Evolutionary conservation across 2,888 invertebrate genomes (phyloP), one percentile per base, ranked within the genome.

Genomic region (Vandiemenella viatica): DNA sequence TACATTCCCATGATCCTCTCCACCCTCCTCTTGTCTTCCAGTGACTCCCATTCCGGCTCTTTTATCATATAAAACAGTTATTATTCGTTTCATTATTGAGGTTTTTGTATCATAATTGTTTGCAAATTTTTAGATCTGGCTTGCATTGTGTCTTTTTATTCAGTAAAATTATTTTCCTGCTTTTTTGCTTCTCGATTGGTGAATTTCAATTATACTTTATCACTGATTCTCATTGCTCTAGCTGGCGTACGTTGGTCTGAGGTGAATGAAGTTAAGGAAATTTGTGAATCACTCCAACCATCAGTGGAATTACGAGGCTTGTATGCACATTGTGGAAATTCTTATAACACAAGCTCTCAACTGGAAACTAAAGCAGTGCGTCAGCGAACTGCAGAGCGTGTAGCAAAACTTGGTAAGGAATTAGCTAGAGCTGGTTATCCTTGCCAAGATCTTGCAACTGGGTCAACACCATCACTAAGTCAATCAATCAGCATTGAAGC

Each of bases 391-490:
- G 40, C 62, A 4, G 53, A 56, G 15, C 40, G 43, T 10, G 10
- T 52, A 20, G 3, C 23, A 7, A 13, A 10, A 6, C 15, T 52
- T 21, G 22, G 21, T 48, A 53, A 13, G 48, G 62, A 61, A 46
- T 49, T 64, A 45, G 48, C 49, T 32, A 48, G 53, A 6, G 55
- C 47, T 19, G 61, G 60, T 13, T 52, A 64, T 19, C 50, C 54
- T 4, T 59, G 59, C 45, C 49, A 46, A 16, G 52, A 40, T 1
- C 54, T 62, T 19, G 62, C 62, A 4, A 57, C 60, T 18, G 66
- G 66, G 3, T 63, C 65, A 6, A 66, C 66, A 0, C 65, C 66
- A 16, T 58, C 63, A 7, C 63, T 62, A 50, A 60, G 60, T 46
- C 52, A 52, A 18, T 57, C 63, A 56, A 38, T 62, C 50, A 60